These are phyloP conservation scores for Microcebus griseorufus DNA, from an alignment of 2,113 vertebrate genomes.

Conservation along the genomic window DNA sequence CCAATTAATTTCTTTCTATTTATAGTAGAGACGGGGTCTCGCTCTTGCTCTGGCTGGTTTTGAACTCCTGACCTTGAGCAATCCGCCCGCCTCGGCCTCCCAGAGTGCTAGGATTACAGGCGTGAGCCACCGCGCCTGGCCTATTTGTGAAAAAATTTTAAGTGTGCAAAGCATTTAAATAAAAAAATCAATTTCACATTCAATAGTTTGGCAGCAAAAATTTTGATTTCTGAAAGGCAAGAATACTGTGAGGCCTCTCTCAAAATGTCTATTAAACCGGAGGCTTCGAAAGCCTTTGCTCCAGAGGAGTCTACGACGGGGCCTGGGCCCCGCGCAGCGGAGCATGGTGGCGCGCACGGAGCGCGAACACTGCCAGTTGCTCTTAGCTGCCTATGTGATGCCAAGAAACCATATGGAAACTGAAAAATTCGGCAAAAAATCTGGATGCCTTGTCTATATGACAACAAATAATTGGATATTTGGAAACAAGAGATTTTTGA, in stretches of 20 bases:
- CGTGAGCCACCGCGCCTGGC: no score
- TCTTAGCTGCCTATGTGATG: not conserved
- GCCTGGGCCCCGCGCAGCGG: not conserved
- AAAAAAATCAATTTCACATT: not conserved
- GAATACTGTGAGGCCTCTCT: not conserved
- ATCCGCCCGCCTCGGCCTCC: no score
- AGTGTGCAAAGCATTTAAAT: not conserved
- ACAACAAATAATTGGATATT: slow-evolving; percentile 22
- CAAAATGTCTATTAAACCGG: not conserved
- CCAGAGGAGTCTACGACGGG: not conserved
- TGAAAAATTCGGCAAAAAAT: not conserved
- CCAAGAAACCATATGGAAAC: not conserved
- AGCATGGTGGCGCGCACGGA: rapidly evolving
- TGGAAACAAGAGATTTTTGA: slow-evolving; percentile 27
- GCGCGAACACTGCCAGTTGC: not conserved
- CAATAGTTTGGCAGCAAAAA: not conserved
- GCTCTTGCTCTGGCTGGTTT: no score
- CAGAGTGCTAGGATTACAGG: no score
- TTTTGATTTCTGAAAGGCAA: not conserved
- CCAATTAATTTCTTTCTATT: no score
- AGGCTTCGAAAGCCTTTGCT: not conserved
- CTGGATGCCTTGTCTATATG: not conserved
- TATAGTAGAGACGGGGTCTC: no score
- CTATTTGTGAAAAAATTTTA: slow-evolving; percentile 3
- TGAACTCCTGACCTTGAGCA: no score